Percentiles rank a stretch among this genome's conserved stretches.
phyloP scores from a whole-genome alignment of 2,888 invertebrate genomes.

The Hyles lineata region DNA sequence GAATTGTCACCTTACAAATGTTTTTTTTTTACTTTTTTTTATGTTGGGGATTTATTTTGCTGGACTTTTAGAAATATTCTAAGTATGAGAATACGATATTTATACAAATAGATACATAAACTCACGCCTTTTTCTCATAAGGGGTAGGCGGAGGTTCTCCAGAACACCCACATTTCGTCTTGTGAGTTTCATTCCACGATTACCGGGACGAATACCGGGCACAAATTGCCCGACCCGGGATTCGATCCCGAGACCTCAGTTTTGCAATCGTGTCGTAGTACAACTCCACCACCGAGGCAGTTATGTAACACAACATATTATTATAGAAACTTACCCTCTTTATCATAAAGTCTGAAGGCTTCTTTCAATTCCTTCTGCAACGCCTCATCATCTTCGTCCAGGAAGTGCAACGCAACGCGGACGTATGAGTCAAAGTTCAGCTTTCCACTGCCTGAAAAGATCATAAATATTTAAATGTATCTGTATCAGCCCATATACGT shows the following conservation, averaged over 20 bases:
- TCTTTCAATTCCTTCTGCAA: slow-evolving; percentile 94
- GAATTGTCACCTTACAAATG: neutral
- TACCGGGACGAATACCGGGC: too few relatives aligned
- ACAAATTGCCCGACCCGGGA: too few relatives aligned
- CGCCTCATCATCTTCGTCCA: slow-evolving; percentile 93
- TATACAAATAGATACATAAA: too few relatives aligned
- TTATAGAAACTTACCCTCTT: slow-evolving; percentile 86
- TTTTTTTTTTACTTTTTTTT: neutral
- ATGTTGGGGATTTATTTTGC: neutral
- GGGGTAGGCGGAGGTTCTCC: too few relatives aligned
- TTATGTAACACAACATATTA: neutral
- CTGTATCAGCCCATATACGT: too few relatives aligned
- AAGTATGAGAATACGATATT: neutral
- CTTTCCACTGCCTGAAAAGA: slow-evolving; percentile 89
- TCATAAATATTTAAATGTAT: neutral
- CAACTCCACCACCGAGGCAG: too few relatives aligned
- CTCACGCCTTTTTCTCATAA: too few relatives aligned
- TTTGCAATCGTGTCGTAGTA: too few relatives aligned
- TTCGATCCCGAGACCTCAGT: too few relatives aligned
- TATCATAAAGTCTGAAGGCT: slow-evolving; percentile 95
- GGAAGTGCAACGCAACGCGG: slow-evolving; percentile 90
- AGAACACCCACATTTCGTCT: too few relatives aligned
- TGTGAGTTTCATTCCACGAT: too few relatives aligned
- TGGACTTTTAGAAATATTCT: neutral
- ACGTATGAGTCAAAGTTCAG: slow-evolving; percentile 93